Evolutionary conservation across 1,140 invertebrate genomes (phyloP).

Genomic region (Panagrolaimus sp.): DNA sequence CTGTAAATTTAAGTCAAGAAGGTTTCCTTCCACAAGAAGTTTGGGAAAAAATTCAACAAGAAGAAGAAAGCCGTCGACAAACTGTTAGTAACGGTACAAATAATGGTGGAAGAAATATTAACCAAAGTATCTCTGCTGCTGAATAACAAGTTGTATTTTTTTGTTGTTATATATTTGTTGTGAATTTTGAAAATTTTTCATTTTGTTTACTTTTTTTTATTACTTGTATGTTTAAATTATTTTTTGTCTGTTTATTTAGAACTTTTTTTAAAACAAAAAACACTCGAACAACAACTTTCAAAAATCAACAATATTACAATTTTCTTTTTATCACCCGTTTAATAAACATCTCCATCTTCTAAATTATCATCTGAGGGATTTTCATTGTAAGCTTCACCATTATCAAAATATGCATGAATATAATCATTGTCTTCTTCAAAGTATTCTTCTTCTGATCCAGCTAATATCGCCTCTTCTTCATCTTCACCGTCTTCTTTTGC

Average conservation of each 20-base stretch:
- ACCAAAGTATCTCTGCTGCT: too few species aligned
- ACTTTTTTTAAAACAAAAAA: too few species aligned
- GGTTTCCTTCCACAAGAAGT: constrained; percentile 8
- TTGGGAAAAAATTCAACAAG: not conserved
- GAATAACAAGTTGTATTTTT: too few species aligned
- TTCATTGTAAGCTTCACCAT: constrained; percentile 60
- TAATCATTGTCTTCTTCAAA: constrained; percentile 62
- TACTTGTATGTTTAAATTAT: too few species aligned
- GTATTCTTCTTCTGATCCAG: constrained; percentile 26
- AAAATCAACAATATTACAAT: not conserved
- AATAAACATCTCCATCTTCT: constrained; percentile 50
- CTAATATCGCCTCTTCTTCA: constrained; percentile 19
- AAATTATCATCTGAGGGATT: constrained; percentile 58
- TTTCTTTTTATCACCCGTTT: not conserved
- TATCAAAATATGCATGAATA: constrained; percentile 60
- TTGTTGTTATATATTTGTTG: not conserved
- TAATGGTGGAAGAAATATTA: too few species aligned
- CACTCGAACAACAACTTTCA: constrained; percentile 7
- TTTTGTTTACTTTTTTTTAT: not conserved
- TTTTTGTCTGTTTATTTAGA: too few species aligned
- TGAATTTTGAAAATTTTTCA: not conserved
- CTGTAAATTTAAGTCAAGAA: constrained; percentile 1
- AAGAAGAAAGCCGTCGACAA: too few species aligned
- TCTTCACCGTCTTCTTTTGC: too few species aligned
- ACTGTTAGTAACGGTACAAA: too few species aligned